A percentile compares a stretch with the other conserved stretches of the same genome.
Evolutionary conservation across 2,113 vertebrate species (phyloP).

Genomic region (mouse (Mus musculus)): DNA sequence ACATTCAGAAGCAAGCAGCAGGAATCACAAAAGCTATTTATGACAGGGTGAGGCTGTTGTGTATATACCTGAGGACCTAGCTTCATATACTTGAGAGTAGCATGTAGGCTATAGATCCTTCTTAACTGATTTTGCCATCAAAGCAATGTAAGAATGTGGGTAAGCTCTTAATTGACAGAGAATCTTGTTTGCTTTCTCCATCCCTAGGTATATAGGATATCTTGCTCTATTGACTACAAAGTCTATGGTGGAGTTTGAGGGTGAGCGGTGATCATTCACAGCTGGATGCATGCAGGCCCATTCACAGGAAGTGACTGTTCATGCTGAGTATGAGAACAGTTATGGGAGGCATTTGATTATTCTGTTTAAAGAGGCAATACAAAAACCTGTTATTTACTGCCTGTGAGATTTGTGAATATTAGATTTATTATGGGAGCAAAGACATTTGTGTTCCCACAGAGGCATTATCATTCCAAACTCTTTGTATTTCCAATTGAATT

Average conservation of each 20-base stretch:
- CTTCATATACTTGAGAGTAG: background rate
- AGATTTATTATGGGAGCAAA: background rate
- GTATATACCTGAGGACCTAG: background rate
- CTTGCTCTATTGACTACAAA: background rate
- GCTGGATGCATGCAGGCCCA: accelerated
- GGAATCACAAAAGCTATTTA: background rate
- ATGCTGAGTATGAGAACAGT: background rate
- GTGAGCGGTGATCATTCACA: background rate
- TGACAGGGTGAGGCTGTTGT: background rate
- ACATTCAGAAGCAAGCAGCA: background rate
- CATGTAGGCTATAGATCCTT: accelerated
- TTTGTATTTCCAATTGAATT: background rate
- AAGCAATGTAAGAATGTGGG: background rate
- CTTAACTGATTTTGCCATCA: background rate
- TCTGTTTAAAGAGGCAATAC: background rate
- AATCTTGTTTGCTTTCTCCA: background rate
- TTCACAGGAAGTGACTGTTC: background rate
- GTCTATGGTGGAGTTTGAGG: background rate
- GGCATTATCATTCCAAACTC: background rate
- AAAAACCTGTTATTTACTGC: background rate
- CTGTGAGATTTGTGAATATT: background rate
- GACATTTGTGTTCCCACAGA: background rate
- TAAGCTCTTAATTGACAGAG: background rate
- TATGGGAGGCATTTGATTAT: background rate
- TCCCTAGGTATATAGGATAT: background rate